Evolutionary conservation across 2,113 vertebrate genomes (phyloP).

Genomic region (Hemiscyllium ocellatum): DNA sequence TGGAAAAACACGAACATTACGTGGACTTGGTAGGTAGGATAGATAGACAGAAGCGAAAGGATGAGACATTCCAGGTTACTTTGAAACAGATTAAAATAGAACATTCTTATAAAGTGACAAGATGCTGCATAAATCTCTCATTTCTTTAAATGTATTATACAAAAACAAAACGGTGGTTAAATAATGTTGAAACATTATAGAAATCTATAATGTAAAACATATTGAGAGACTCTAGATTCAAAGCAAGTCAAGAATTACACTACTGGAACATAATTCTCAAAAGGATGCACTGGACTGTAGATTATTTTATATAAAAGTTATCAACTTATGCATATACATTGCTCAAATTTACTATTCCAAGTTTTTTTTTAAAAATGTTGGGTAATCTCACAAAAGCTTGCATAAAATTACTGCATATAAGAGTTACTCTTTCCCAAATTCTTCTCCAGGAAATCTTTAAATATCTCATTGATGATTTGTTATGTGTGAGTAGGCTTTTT

Average conservation of each 20-base stretch:
- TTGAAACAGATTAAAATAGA: not conserved
- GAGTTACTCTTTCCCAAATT: not conserved
- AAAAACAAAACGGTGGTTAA: not conserved
- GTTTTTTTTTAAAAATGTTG: not conserved
- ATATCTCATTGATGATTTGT: not conserved
- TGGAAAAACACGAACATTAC: not conserved
- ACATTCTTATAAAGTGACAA: not conserved
- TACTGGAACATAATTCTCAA: not conserved
- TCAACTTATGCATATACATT: not conserved
- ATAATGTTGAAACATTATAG: not conserved
- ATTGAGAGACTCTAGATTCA: not conserved
- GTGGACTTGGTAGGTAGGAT: not conserved
- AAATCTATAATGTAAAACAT: not conserved
- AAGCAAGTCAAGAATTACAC: not conserved
- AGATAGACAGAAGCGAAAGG: not conserved
- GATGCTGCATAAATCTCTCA: not conserved
- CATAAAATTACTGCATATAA: not conserved
- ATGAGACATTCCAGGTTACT: not conserved
- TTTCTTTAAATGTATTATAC: not conserved
- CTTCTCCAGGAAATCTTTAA: slow-evolving; percentile 3
- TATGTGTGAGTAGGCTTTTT: not conserved
- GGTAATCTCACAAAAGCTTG: not conserved
- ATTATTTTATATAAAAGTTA: not conserved
- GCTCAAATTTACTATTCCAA: not conserved
- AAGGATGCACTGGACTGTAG: not conserved